A percentile compares a stretch with the other conserved stretches of the same genome.
Conservation (phyloP, 2,797 vertebrate species). For the Gymnothorax reevesii region DNA sequence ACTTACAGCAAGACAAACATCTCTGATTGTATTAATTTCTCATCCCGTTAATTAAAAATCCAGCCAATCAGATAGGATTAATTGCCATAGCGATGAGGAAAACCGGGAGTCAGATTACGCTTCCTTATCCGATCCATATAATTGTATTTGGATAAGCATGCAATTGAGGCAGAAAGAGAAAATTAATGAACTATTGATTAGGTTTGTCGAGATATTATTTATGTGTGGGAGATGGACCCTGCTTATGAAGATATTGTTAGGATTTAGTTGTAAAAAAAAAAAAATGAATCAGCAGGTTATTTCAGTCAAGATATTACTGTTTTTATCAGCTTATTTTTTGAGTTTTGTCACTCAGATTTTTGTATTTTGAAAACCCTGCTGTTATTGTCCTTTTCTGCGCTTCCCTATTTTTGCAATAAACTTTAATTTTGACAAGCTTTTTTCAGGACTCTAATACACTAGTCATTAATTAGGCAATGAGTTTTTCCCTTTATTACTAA, state of each 20-base stretch:
- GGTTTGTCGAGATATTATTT: slow-evolving; percentile 37
- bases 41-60: slow-evolving; percentile 71
- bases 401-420: background rate
- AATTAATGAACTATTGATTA: slow-evolving; percentile 55
- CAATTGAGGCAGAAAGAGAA: slow-evolving; percentile 57
- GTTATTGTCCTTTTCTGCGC: background rate
- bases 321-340: slow-evolving; percentile 15
- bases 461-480: background rate
- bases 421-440: background rate
- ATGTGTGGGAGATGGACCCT: background rate
- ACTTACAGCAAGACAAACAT: slow-evolving; percentile 11
- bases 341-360: slow-evolving; percentile 24
- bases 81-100: slow-evolving; percentile 67
- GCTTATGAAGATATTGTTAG: background rate
- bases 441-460: background rate
- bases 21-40: slow-evolving; percentile 46
- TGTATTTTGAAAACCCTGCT: background rate
- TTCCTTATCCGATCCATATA: slow-evolving; percentile 66
- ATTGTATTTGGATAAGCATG: slow-evolving; percentile 67
- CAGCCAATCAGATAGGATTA: slow-evolving; percentile 69
- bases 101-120: slow-evolving; percentile 64
- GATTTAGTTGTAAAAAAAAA: no score
- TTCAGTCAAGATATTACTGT: slow-evolving; percentile 19
- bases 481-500: background rate
- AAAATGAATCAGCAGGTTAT: slow-evolving; percentile 16